phyloP scores from a whole-genome alignment of 2,797 vertebrate genomes.

The Manis crassicaudata region DNA sequence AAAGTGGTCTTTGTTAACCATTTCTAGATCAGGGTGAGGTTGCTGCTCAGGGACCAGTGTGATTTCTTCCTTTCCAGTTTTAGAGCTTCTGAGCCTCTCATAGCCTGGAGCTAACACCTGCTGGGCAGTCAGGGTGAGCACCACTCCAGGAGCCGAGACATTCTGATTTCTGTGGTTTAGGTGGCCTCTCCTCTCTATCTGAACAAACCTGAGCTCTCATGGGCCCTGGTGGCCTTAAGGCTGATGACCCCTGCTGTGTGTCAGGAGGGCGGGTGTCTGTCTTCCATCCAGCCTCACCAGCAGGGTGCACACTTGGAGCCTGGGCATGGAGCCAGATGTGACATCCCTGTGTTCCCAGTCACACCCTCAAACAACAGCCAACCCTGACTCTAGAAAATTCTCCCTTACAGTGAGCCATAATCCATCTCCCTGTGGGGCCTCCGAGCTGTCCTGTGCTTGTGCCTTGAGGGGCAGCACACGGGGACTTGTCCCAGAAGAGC shows the following conservation, averaged over 20 bases:
- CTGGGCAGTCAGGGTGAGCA: neutral
- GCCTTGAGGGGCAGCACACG: neutral
- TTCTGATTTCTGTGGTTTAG: neutral
- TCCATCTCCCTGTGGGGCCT: no score
- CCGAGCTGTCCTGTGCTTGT: neutral
- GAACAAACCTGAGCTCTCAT: neutral
- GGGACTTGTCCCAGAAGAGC: neutral
- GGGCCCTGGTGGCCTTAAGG: neutral
- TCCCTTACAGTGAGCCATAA: neutral
- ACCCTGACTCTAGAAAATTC: neutral
- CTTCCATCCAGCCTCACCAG: neutral
- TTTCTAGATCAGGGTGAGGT: slow-evolving; percentile 51
- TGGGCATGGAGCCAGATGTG: rapidly evolving
- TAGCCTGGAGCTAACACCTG: neutral
- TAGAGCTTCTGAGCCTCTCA: neutral
- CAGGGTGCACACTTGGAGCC: no score
- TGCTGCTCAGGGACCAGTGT: neutral
- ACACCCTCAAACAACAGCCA: neutral
- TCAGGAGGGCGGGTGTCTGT: neutral
- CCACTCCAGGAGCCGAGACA: rapidly evolving
- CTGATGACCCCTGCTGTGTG: neutral
- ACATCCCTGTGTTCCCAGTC: neutral
- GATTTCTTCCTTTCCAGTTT: neutral
- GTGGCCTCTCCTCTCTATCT: neutral
- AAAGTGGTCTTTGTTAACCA: slow-evolving; percentile 49